Evolutionary conservation across 2,888 invertebrate species (phyloP), one percentile per base, ranked within the genome.

Genomic region (Ophion slaviceki): DNA sequence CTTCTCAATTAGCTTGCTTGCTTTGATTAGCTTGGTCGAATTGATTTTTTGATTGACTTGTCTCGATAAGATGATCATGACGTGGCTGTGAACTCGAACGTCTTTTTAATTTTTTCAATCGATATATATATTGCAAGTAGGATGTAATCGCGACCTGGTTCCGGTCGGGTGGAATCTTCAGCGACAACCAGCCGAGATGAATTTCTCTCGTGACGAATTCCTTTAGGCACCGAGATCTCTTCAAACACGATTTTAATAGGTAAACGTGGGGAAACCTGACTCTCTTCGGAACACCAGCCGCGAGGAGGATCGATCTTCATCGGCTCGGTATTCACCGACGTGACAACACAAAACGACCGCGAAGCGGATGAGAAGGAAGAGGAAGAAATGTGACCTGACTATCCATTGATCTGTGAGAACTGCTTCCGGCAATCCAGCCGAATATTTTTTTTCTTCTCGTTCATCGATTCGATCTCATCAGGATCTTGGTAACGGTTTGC

Each of bases 321-420:
- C 64, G 80, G 75, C 80, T 83, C 45, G 57, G 68, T 82, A 61
- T 87, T 72, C 85, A 74, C 64, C 47, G 61, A 61, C 67, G 61
- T 57, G 57, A n/a, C 14, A 53, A 79, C 83, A 84, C 90, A 82
- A 87, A 87, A 76, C 45, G n/a, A 78, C 36, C 47, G 61, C 78
- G 45, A n/a, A 62, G 75, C 53, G 47, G 53, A 53, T 14, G 4
- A 53, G 53, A 4, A 64, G 77, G 53, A 53, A 64, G 77, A 81
- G 20, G 66, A 77, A 87, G 88, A 89, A 75, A 59, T 87, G 88
- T 89, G 91, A 91, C 91, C 91, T 83, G 89, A 85, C 90, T 91
- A 89, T 62, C 77, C 89, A 88, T 80, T 87, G 87, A 90, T 86
- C 89, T 90, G 90, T 88, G 86, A 88, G 85, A 85, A 88, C 87